Conservation (phyloP, 2,888 invertebrate species). For the Phaonia tiefii region DNA sequence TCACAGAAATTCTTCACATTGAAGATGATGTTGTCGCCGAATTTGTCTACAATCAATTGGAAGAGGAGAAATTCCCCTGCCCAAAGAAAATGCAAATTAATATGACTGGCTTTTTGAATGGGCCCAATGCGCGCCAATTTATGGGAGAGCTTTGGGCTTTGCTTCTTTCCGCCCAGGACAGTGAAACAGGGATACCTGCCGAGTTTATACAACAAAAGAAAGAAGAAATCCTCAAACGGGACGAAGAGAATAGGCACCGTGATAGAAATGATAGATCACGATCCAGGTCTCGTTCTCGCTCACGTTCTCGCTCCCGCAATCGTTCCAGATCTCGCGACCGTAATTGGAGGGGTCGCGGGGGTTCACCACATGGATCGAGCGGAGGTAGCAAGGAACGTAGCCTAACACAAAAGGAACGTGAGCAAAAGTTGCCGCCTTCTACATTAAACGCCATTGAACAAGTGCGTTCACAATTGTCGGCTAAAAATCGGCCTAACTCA, state of each 20-base stretch:
- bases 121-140: constrained; percentile 97
- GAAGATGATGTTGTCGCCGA: constrained; percentile 99
- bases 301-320: constrained; percentile 71
- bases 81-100: constrained; percentile 99
- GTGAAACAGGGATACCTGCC: constrained; percentile 96
- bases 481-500: constrained; percentile 79
- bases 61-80: constrained; percentile 95
- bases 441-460: constrained; percentile 71
- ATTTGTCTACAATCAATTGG: constrained; percentile 99
- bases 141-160: constrained; percentile 99
- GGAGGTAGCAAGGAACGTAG: constrained; percentile 64
- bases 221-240: constrained; percentile 95
- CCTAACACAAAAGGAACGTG: constrained; percentile 67
- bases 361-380: constrained; percentile 65
- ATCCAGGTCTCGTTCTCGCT: constrained; percentile 71
- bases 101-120: constrained; percentile 98
- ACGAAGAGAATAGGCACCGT: constrained; percentile 77
- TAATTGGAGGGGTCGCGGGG: constrained; percentile 54
- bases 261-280: constrained; percentile 76
- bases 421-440: constrained; percentile 68
- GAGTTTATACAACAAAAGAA: constrained; percentile 97
- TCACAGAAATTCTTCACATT: constrained; percentile 97
- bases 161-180: constrained; percentile 96
- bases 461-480: constrained; percentile 74
- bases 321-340: constrained; percentile 68